Percentiles rank a stretch among this genome's conserved stretches.
Evolutionary conservation across 2,797 vertebrate species (phyloP).

Genomic region (Hemitrygon akajei): DNA sequence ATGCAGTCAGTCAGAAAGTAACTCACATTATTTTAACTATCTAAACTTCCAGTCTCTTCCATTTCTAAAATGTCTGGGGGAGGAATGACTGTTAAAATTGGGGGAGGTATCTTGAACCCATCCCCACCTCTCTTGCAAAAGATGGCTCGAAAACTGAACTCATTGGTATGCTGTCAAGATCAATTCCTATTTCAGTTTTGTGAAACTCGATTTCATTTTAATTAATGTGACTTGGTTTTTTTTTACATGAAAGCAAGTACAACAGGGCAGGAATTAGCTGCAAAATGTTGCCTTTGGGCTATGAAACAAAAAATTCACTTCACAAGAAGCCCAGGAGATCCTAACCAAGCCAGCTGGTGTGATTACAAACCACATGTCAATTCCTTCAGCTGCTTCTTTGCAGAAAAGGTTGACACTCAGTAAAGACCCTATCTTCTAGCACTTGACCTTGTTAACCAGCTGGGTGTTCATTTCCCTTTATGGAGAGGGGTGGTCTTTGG

Average conservation of each 20-base stretch:
- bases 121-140: not conserved
- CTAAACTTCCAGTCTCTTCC: too few relatives aligned
- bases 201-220: not conserved
- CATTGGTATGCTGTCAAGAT: not conserved
- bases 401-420: constrained; percentile 42
- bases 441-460: constrained; percentile 57
- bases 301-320: constrained; percentile 49
- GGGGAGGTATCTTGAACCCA: too few relatives aligned
- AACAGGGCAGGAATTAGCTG: constrained; percentile 47
- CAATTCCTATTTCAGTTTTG: not conserved
- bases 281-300: constrained; percentile 48
- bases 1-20: not conserved
- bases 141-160: not conserved
- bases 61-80: not conserved
- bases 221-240: not conserved
- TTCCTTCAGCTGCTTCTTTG: constrained; percentile 54
- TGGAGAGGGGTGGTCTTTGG: constrained; percentile 42
- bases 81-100: not conserved
- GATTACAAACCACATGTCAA: constrained; percentile 54
- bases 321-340: constrained; percentile 53
- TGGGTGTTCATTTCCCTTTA: constrained; percentile 51
- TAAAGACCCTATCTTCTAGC: constrained; percentile 50
- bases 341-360: constrained; percentile 51
- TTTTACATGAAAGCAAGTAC: not conserved
- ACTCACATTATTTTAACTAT: not conserved